These are phyloP conservation scores for Sabatieria punctata DNA, from an alignment of 2,888 invertebrate species.

Conservation along the genomic window DNA sequence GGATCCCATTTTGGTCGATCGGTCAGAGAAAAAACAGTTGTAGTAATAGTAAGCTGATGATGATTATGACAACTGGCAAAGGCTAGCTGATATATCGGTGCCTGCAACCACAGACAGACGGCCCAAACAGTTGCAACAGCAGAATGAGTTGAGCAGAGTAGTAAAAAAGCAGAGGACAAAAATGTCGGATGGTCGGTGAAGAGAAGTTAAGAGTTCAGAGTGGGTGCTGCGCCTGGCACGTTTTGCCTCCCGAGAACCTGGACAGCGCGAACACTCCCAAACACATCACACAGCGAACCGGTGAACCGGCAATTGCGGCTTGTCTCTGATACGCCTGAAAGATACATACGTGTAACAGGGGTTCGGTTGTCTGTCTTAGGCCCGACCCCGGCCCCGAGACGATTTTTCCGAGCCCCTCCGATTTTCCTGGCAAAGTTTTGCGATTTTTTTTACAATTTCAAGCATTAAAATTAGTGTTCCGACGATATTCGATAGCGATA, in stretches of 20 bases:
- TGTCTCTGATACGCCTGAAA: background rate
- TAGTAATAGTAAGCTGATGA: slow-evolving; percentile 5
- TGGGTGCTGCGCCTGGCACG: slow-evolving; percentile 24
- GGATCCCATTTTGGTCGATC: no score
- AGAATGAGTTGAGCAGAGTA: background rate
- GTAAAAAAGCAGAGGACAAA: background rate
- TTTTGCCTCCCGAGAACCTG: slow-evolving; percentile 17
- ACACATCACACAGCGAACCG: slow-evolving; percentile 5
- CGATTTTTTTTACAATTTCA: no score
- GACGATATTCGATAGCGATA: no score
- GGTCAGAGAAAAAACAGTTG: background rate
- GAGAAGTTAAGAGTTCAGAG: background rate
- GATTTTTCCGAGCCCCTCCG: no score
- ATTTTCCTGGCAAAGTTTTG: no score
- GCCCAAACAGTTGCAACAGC: background rate
- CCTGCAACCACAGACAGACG: no score
- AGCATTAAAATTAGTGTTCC: no score
- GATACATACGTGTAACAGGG: no score
- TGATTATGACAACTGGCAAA: no score
- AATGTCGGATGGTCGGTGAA: background rate
- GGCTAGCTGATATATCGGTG: no score
- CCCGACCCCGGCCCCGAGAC: no score
- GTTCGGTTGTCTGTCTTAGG: no score
- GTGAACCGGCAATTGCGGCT: background rate
- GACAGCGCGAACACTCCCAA: slow-evolving; percentile 2